These are phyloP conservation scores for Diadema setosum DNA, from an alignment of 35 echinoderm and acorn worm genomes.

Conservation along the genomic window DNA sequence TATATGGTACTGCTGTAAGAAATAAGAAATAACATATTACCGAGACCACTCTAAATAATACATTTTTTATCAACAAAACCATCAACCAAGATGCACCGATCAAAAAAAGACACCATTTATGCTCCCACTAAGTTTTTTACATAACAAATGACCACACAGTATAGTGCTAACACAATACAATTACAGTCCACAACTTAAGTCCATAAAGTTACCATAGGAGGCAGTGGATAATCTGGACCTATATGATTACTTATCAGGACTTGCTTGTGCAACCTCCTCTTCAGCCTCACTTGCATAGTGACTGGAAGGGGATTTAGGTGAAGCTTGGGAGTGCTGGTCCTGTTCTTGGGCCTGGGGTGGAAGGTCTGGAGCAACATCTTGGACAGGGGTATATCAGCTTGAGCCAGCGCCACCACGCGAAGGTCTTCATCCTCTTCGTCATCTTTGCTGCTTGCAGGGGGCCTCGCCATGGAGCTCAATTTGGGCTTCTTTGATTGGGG, in stretches of 20 bases:
- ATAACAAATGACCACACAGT: background rate
- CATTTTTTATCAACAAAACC: background rate
- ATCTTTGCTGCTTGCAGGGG: too few species aligned
- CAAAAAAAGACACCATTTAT: slow-evolving; percentile 4
- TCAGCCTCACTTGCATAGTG: background rate
- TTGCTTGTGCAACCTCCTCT: slow-evolving; percentile 10
- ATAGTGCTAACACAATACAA: background rate
- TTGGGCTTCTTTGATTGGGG: too few species aligned
- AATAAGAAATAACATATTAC: background rate
- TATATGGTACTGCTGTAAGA: background rate
- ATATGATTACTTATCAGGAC: background rate
- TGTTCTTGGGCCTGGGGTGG: too few species aligned
- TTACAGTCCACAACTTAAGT: background rate
- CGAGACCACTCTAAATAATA: background rate
- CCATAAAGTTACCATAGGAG: background rate
- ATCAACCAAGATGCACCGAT: background rate
- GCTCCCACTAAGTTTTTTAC: slow-evolving; percentile 8
- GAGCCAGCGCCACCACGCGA: too few species aligned
- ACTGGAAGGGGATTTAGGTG: too few species aligned
- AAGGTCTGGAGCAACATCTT: too few species aligned
- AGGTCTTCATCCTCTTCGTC: too few species aligned
- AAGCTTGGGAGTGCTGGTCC: too few species aligned
- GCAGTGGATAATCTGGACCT: background rate
- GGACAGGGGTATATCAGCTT: too few species aligned
- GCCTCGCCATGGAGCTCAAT: too few species aligned